Base-by-base conservation (phyloP, 2,113 vertebrate genomes). In the Chrysemys picta region DNA sequence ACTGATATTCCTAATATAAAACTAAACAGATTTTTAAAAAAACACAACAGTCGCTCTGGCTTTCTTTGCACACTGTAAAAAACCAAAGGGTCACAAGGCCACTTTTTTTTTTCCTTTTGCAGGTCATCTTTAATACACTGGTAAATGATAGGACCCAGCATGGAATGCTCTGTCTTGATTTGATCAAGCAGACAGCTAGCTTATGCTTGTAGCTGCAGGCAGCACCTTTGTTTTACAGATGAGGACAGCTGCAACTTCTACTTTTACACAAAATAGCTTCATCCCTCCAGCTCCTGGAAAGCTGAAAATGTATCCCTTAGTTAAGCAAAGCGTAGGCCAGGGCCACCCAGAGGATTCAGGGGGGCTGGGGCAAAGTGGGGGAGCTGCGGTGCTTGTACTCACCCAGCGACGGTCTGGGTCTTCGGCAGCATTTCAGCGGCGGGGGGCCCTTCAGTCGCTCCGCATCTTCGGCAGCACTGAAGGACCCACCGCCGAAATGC, bases 221-320 rank as follows among this genome's bases (percentile, higher is more conserved):
- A 91, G 92, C 90, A 88, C 85, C 57, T 93, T 81, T 50, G 87
- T 85, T 86, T 85, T 91, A 91, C 56, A 91, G 75, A 47, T 27
- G 38, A 92, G 83, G 38, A 31, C 85, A 80, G 83, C 82, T 91
- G 85, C 3, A 0, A 92, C 88, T 80, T 79, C 90, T 88, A 79
- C 83, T 49, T 45, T 86, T 90, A 92, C 93, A 85, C 80, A 91
- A 94, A 95, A 95, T 56, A 95, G 47, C 57, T 92, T 93, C 81
- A 89, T 91, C 90, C 83, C 81, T 94, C 85, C 84, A 50, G 83
- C 90, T 95, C 85, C 94, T 90, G 91, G 89, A 92, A 95, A 69
- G 84, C 45, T 72, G 72, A 78, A 78, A 88, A 53, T 10, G 35
- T 65, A 92, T 81, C 83, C 87, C 89, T 94, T 89, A 86, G 72